Evolutionary conservation across 1,140 invertebrate genomes (phyloP), one percentile per base, ranked within the genome.

Genomic region (Vanessa tameamea): DNA sequence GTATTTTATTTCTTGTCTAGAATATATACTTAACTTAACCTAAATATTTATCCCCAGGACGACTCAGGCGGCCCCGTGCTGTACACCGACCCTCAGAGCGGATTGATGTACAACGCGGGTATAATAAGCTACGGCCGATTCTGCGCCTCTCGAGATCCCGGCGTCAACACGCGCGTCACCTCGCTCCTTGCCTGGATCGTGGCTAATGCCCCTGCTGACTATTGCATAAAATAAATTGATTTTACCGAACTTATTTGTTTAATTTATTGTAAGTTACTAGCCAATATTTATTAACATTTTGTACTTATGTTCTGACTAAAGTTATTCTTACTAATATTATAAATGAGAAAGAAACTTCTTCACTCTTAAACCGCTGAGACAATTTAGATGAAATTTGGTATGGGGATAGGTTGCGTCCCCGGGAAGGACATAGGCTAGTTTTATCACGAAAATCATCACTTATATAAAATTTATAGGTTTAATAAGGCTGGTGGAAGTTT

Each of bases 51-150:
- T 65, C 1, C 16, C 14, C 82, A 96, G 94, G 93, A 94, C 69
- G 96, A 97, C 83, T 96, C 95, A 43, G 96, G 96, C 20, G 95
- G 95, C 9, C 95, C 96, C 0, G 76, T 95, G 6, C 82, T 95
- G 8, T 95, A 94, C 90, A 85, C 91, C 50, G 94, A 95, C 78
- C 83, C 89, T 0, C 73, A 78, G 0, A 93, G 82, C 0, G 88
- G 86, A 11, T 81, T 90, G 13, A 75, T 94, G 0, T 91, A 93
- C 72, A 74, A 90, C 13, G 75, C 94, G 1, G 95, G 94, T n/a
- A 82, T 95, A 15, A 93, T 95, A 47, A 94, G 93, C 69, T 93
- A 81, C 72, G 95, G 95, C n/a, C 70, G 77, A 9, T 90, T 78
- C 51, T 95, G 95, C 72, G 94, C 89, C 3, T 78, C 79, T 8